Conservation (phyloP, 1,140 invertebrate species). For the Chlorops oryzae region DNA sequence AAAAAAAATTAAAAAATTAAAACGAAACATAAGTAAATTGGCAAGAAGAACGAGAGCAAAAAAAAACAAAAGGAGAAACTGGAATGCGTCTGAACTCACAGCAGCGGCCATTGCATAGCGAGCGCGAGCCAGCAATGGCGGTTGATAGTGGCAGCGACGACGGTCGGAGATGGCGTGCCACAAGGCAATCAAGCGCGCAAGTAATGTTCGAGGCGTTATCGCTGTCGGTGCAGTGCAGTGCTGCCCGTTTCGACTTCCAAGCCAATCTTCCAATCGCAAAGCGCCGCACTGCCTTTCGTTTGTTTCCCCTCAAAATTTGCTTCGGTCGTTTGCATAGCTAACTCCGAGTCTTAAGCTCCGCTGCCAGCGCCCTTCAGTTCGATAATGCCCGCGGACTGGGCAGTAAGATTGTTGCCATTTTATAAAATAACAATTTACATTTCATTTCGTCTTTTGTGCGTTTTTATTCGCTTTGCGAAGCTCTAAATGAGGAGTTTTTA, state of each 20-base stretch:
- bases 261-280: conserved; percentile 31
- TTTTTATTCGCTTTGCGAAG: too few relatives aligned
- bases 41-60: conserved; percentile 13
- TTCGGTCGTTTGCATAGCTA: too few relatives aligned
- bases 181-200: conserved; percentile 42
- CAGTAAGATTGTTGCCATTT: too few relatives aligned
- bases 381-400: too few relatives aligned
- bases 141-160: background rate
- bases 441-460: too few relatives aligned
- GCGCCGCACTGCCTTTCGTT: conserved; percentile 24
- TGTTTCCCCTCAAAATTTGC: too few relatives aligned
- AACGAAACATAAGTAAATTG: conserved; percentile 35
- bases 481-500: too few relatives aligned
- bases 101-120: conserved; percentile 1
- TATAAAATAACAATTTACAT: too few relatives aligned
- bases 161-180: conserved; percentile 32
- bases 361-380: too few relatives aligned
- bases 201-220: conserved; percentile 41
- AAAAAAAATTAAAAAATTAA: conserved; percentile 17
- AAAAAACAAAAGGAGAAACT: background rate
- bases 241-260: conserved; percentile 25
- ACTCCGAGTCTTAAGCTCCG: too few relatives aligned
- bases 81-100: background rate
- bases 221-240: too few relatives aligned
- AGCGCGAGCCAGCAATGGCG: conserved; percentile 7